Base-by-base conservation (phyloP, 1,140 invertebrate genomes). In the Trichonephila inaurata region DNA sequence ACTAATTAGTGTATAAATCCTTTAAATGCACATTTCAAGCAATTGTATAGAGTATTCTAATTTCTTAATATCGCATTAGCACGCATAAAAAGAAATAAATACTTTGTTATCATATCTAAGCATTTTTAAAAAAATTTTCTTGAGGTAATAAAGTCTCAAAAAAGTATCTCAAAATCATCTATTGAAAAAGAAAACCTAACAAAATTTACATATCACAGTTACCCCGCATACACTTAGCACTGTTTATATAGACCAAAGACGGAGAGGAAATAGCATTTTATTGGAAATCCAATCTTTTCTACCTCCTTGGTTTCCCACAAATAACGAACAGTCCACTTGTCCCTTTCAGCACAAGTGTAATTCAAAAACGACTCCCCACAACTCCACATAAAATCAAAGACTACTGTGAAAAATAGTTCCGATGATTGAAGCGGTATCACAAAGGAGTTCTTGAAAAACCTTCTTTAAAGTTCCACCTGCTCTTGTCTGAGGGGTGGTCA, bases 381-480 rank as follows among this genome's bases (percentile, higher is more conserved):
- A 72, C 5, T 3, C 66, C 24, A 69, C n/a, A 28, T 28, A 69
- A 12, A 69, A 69, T 12, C 21, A 24, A 21, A 8, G 7, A 69
- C 66, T 24, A 14, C 66, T 28, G 12, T 2, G 19, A 40, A 40
- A 83, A 83, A 19, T 83, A 19, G 40, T 24, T 2, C 19, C 7
- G n/a, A 83, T n/a, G 66, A 69, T 69, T 40, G 51, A 58, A 33
- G 21, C 28, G 81, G 28, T 83, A 5, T 83, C 14, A 83, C 81
- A 83, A 83, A 83, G 81, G 21, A 83, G 44, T 8, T 51, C 81
- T 69, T 51, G 21, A 28, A 66, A 24, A 8, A 24, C 7, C 3
- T 24, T 69, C 24, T 83, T 58, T 4, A 3, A 72, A 21, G 81
- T 82, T 83, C 51, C 81, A 83, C 81, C 81, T 83, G 81, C 81